Base-by-base conservation (phyloP, 2,888 invertebrate species). In the Parasteatoda lunata region DNA sequence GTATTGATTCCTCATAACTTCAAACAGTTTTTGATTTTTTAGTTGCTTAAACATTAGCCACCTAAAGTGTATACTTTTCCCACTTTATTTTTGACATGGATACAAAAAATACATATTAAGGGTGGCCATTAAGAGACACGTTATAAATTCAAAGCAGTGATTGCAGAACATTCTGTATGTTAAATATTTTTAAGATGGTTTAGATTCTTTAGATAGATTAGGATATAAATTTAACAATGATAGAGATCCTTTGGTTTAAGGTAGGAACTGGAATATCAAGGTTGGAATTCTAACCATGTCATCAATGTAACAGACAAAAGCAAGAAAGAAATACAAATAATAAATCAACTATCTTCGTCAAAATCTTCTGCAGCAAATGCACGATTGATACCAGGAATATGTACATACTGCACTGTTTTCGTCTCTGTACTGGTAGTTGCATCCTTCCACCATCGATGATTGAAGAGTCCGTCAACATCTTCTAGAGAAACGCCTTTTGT, bases 401-500 rank as follows among this genome's bases (percentile, higher is more conserved):
- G 92, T 79, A 93, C 93, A 89, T 93, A 93, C 91, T 92, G 92
- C 64, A 93, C 91, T n/a, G 91, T 91, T 84, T 92, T 91, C 64
- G 85, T 88, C n/a, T 84, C 88, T 5, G 77, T 52, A 7, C 54
- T 68, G 2, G 88, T 85, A 4, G 89, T 84, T 0, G 72, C 76
- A 54, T 89, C 88, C 30, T 76, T 71, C 84, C 88, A 89, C 84
- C 84, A 85, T 1, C 78, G 82, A 51, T 78, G 77, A 30, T 91
- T 91, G 89, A 93, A 93, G n/a, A 93, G 89, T 6, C 90, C 89
- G 89, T 93, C 92, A 78, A 93, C 92, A 82, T 93, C 93, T 90
- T 94, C 94, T 72, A 94, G 91, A 51, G 91, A 91, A 70, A 91
- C 91, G 4, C 93, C 93, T 90, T 92, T 93, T 0, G 94, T 94